Evolutionary conservation across 2,797 vertebrate species (phyloP).

Genomic region (Sorex maritimensis): DNA sequence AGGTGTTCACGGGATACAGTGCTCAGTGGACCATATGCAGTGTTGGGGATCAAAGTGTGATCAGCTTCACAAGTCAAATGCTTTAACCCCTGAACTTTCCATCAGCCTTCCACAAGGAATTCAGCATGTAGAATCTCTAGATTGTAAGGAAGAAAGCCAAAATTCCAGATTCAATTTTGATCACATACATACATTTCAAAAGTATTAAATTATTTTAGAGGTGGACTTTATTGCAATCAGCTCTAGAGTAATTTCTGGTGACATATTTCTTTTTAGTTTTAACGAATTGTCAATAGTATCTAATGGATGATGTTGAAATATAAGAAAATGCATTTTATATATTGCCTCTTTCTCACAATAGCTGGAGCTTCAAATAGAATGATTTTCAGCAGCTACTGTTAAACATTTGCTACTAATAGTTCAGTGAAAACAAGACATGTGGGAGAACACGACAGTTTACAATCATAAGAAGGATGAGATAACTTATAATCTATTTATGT

Average conservation of each 20-base stretch:
- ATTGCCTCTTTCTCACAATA: neutral
- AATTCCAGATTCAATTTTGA: neutral
- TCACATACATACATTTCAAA: neutral
- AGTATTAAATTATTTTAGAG: constrained; percentile 14
- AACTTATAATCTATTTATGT: neutral
- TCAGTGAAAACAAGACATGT: constrained; percentile 28
- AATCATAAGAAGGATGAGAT: constrained; percentile 40
- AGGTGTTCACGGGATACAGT: too few relatives aligned
- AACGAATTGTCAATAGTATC: neutral
- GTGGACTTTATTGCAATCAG: neutral
- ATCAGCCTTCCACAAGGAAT: neutral
- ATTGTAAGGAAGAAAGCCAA: neutral
- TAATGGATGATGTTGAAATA: neutral
- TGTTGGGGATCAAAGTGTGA: too few relatives aligned
- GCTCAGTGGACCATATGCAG: too few relatives aligned
- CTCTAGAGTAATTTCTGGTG: neutral
- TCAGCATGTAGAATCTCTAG: neutral
- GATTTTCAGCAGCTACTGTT: neutral
- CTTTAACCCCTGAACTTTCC: neutral
- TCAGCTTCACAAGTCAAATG: too few relatives aligned
- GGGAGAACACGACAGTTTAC: neutral
- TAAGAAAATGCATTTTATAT: neutral
- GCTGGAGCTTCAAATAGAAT: neutral
- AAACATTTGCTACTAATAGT: neutral
- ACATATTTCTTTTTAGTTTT: neutral